Evolutionary conservation across 2,888 invertebrate genomes (phyloP).

Genomic region (Chymomyza fuscimana): DNA sequence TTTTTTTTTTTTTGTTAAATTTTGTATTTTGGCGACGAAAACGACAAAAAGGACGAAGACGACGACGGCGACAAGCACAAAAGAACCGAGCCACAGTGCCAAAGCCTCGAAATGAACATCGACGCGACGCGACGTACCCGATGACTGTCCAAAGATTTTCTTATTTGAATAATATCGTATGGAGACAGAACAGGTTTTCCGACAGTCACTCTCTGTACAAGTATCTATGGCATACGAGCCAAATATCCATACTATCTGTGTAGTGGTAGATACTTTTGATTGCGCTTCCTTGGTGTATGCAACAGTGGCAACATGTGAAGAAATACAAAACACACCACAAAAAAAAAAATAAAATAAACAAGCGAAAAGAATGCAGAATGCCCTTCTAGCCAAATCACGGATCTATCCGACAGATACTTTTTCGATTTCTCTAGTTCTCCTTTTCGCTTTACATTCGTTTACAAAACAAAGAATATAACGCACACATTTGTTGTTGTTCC

Average conservation of each 20-base stretch:
- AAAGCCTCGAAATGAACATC: background rate
- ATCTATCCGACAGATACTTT: background rate
- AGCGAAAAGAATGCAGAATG: slow-evolving; percentile 68
- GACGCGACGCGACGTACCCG: background rate
- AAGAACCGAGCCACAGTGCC: too few relatives aligned
- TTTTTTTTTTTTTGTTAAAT: slow-evolving; percentile 10
- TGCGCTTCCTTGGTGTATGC: slow-evolving; percentile 10
- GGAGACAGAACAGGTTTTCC: slow-evolving; percentile 63
- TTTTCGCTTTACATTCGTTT: slow-evolving; percentile 17
- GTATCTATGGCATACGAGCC: background rate
- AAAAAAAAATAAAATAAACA: slow-evolving; percentile 54
- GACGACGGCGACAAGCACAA: slow-evolving; percentile 27
- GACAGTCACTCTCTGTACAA: slow-evolving; percentile 39
- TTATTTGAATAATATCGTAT: slow-evolving; percentile 71
- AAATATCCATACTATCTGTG: slow-evolving; percentile 12
- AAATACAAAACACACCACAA: slow-evolving; percentile 31
- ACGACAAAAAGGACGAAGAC: slow-evolving; percentile 36
- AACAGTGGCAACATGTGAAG: slow-evolving; percentile 65
- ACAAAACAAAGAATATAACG: too few relatives aligned
- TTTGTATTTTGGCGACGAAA: slow-evolving; percentile 17
- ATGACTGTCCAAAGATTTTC: slow-evolving; percentile 51
- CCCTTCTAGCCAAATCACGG: slow-evolving; percentile 40
- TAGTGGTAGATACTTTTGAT: slow-evolving; percentile 10
- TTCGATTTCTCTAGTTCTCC: background rate
- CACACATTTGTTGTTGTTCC: background rate